These are phyloP conservation scores for Ferdinandea cuprea DNA, from an alignment of 2,888 invertebrate species.

Conservation along the genomic window DNA sequence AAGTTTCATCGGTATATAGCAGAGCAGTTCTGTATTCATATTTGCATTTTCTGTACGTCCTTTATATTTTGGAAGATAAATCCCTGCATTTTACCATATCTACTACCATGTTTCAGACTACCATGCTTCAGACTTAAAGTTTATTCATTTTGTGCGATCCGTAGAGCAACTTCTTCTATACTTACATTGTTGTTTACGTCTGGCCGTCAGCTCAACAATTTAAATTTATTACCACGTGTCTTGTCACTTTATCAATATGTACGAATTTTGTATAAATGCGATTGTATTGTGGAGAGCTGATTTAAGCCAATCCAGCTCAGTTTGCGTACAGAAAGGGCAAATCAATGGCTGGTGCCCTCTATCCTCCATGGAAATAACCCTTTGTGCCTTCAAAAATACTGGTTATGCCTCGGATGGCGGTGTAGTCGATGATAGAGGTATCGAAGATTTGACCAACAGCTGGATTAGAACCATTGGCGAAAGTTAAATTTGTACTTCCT, in stretches of 20 bases:
- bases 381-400: no score
- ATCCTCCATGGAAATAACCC: no score
- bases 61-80: conserved; percentile 35
- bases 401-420: no score
- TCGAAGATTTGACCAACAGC: no score
- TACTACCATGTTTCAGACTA: conserved; percentile 34
- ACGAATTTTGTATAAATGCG: no score
- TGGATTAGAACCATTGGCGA: no score
- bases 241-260: conserved; percentile 29
- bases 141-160: conserved; percentile 36
- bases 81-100: conserved; percentile 3
- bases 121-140: conserved; percentile 30
- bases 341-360: no score
- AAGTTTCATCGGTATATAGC: conserved; percentile 47
- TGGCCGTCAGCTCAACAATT: conserved; percentile 60
- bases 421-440: no score
- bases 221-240: conserved; percentile 53
- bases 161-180: conserved; percentile 28
- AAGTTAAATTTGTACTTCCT: no score
- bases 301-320: no score
- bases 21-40: neutral
- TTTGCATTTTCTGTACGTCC: conserved; percentile 39
- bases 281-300: no score
- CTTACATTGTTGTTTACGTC: conserved; percentile 37
- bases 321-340: no score